Conservation (phyloP, 2,113 vertebrate species). For the Camelus bactrianus region DNA sequence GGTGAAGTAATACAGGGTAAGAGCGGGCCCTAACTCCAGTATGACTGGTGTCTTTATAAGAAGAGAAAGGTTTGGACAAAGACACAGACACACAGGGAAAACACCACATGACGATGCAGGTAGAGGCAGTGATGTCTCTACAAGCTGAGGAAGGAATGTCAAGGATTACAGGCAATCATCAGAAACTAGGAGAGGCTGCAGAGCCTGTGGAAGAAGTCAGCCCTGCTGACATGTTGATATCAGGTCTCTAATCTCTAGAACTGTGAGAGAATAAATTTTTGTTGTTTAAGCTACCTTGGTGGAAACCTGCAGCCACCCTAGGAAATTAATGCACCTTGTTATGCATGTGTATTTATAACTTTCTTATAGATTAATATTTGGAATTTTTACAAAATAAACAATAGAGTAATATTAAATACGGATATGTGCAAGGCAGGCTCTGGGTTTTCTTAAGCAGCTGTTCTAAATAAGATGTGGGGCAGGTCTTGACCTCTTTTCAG, state of each 20-base stretch:
- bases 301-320: neutral
- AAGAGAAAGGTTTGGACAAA: neutral
- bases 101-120: neutral
- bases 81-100: neutral
- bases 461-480: neutral
- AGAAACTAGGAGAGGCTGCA: neutral
- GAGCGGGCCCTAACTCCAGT: neutral
- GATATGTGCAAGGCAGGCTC: neutral
- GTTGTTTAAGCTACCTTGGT: neutral
- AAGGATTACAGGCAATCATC: neutral
- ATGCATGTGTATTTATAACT: neutral
- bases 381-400: conserved; percentile 31
- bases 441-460: neutral
- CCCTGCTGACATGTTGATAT: neutral
- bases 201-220: neutral
- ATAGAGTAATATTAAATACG: neutral
- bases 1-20: neutral
- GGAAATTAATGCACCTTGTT: neutral
- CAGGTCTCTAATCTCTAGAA: neutral
- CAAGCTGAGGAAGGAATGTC: neutral
- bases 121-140: neutral
- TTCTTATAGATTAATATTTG: neutral
- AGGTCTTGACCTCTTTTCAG: neutral
- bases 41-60: neutral
- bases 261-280: neutral